Evolutionary conservation across 2,888 invertebrate species (phyloP), one percentile per base, ranked within the genome.

Genomic region (Helobdella robusta): DNA sequence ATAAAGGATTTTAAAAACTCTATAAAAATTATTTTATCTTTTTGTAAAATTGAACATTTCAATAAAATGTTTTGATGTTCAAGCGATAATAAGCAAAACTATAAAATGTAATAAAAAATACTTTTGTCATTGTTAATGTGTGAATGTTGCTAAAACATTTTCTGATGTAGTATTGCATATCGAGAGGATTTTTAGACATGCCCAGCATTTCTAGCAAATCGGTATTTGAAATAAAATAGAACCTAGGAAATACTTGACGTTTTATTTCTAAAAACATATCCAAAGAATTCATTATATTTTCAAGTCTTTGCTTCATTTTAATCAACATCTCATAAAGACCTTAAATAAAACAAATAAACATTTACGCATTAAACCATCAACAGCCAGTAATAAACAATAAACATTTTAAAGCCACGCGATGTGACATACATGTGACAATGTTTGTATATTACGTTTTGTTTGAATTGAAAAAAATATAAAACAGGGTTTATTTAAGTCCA

Each of bases 251-350:
- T 52, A 89, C 77, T 77, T 88, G 87, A n/a, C 91, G 83, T 76
- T 92, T 92, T 0, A 87, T 87, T 81, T 92, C 91, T 68, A 92
- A 82, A 78, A 91, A 92, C 75, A 86, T 84, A 78, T 91, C 91
- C 62, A 92, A 80, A 0, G 88, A 87, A 74, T 89, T 84, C 75
- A 91, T 86, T 72, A 91, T 88, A 40, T 83, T 80, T 76, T 91
- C 91, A 69, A 91, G 81, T 71, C 86, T 85, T 64, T 85, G 84
- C 71, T 86, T 86, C 85, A 91, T 86, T 71, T 82, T 81, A 70
- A 84, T 87, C 63, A 91, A 81, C 72, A 84, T 84, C 71, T 86
- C 85, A 58, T 85, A 82, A 23, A 90, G 78, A 36, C 79, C 82
- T 78, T 77, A 72, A 30, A 48, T 30, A 18, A 40, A 1, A 77